Conservation (phyloP, 2,113 vertebrate genomes). For the Maccullochella peelii region DNA sequence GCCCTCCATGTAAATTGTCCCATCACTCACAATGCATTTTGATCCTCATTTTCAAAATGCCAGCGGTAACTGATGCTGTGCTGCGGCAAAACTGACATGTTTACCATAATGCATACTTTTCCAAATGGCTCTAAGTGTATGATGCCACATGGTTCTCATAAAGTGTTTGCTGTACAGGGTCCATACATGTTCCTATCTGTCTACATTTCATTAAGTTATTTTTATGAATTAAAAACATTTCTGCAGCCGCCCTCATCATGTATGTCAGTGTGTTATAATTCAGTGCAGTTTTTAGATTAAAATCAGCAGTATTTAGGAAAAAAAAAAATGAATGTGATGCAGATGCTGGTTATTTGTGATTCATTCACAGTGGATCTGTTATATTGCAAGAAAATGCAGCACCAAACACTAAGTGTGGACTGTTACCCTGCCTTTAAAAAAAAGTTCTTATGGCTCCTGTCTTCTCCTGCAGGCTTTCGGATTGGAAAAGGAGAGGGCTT, state of each 20-base stretch:
- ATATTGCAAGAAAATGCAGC: not conserved
- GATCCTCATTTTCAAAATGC: conserved; percentile 46
- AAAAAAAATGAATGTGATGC: not conserved
- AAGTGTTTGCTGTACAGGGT: conserved; percentile 7
- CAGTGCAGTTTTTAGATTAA: not conserved
- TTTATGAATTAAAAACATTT: conserved; percentile 20
- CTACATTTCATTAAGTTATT: conserved; percentile 15
- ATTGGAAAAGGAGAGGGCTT: conserved; percentile 98
- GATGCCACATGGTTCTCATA: conserved; percentile 36
- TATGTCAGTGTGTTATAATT: not conserved
- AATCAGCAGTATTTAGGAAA: not conserved
- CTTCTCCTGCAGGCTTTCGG: conserved; percentile 87
- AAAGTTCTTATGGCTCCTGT: not conserved
- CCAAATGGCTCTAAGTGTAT: conserved; percentile 25
- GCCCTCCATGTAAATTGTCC: conserved; percentile 21
- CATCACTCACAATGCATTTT: conserved; percentile 28
- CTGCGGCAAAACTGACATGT: conserved; percentile 42
- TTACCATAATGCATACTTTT: conserved; percentile 34
- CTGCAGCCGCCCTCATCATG: not conserved
- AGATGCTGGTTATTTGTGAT: conserved; percentile 15
- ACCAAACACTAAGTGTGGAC: not conserved
- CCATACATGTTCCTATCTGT: conserved; percentile 22
- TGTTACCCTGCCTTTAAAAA: not conserved
- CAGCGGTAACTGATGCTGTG: conserved; percentile 29
- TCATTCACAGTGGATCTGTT: not conserved